Evolutionary conservation across 2,888 invertebrate genomes (phyloP).

Genomic region (Pyrochroa serraticornis): DNA sequence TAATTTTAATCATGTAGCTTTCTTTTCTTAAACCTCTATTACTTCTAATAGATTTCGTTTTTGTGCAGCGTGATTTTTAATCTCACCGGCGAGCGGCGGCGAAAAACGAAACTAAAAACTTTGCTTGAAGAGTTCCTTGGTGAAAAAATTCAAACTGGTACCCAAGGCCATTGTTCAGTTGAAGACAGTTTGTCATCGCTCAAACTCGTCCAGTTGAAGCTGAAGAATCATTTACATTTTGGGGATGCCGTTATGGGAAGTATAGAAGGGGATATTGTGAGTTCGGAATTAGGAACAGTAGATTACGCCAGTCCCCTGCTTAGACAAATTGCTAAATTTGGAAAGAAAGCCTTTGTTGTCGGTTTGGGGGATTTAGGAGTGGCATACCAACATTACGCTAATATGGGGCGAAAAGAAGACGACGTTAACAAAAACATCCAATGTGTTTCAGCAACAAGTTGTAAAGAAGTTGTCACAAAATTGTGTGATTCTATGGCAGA

Average conservation of each 20-base stretch:
- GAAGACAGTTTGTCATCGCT: conserved; percentile 90
- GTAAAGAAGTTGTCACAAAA: conserved; percentile 48
- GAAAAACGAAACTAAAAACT: conserved; percentile 82
- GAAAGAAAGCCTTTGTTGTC: conserved; percentile 61
- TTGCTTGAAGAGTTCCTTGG: conserved; percentile 79
- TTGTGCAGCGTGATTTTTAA: conserved; percentile 78
- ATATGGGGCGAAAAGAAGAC: conserved; percentile 59
- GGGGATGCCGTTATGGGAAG: conserved; percentile 73
- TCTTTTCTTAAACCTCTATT: no score
- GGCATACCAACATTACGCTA: conserved; percentile 68
- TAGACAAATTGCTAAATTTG: conserved; percentile 55
- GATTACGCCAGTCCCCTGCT: conserved; percentile 62
- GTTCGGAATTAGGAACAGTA: conserved; percentile 59
- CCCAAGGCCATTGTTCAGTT: conserved; percentile 80
- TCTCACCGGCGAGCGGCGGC: conserved; percentile 73
- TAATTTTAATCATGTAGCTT: no score
- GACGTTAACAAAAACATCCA: conserved; percentile 58
- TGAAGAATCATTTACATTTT: conserved; percentile 76
- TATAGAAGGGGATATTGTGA: conserved; percentile 53
- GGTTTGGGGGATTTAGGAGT: conserved; percentile 65
- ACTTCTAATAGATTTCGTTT: no score
- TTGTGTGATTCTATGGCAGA: conserved; percentile 53
- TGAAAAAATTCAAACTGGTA: conserved; percentile 73
- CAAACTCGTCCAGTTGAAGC: conserved; percentile 85
- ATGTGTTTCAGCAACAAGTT: conserved; percentile 44